Conservation (phyloP, 2,888 invertebrate species). For the Drosophila siamana region DNA sequence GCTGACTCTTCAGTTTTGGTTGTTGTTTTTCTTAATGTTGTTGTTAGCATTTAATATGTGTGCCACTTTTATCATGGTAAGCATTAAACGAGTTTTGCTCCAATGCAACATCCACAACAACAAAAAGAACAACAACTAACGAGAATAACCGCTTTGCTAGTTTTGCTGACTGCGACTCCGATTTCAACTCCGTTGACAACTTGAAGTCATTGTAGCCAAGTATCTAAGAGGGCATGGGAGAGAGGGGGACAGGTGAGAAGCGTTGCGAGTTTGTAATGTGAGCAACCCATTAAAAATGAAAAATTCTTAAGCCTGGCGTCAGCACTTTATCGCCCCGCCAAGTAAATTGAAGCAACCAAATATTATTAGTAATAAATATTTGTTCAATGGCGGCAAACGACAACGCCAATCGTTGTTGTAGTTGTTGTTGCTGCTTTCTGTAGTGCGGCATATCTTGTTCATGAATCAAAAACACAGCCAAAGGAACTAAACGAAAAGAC, state of each 20-base stretch:
- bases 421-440: slow-evolving; percentile 13
- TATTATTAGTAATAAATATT: slow-evolving; percentile 68
- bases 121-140: slow-evolving; percentile 60
- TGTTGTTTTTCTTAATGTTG: slow-evolving; percentile 8
- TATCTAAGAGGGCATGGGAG: slow-evolving; percentile 4
- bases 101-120: slow-evolving; percentile 49
- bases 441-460: slow-evolving; percentile 42
- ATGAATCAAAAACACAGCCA: slow-evolving; percentile 44
- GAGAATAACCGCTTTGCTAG: slow-evolving; percentile 73
- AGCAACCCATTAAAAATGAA: slow-evolving; percentile 35
- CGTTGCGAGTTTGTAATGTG: slow-evolving; percentile 44
- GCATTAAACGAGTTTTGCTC: slow-evolving; percentile 65
- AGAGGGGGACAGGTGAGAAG: slow-evolving; percentile 7
- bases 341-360: slow-evolving; percentile 34
- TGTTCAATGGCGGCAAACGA: slow-evolving; percentile 56
- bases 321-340: slow-evolving; percentile 53
- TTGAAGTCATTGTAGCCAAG: slow-evolving; percentile 33
- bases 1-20: slow-evolving; percentile 51
- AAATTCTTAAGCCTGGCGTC: slow-evolving; percentile 58
- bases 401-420: slow-evolving; percentile 4
- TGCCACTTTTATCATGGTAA: slow-evolving; percentile 71
- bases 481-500: slow-evolving; percentile 21
- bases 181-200: slow-evolving; percentile 46
- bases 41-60: slow-evolving; percentile 50
- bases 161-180: slow-evolving; percentile 39